Percentiles rank a stretch among this genome's conserved stretches.
Evolutionary conservation across 2,113 vertebrate species (phyloP).

Genomic region (Bufo gargarizans): DNA sequence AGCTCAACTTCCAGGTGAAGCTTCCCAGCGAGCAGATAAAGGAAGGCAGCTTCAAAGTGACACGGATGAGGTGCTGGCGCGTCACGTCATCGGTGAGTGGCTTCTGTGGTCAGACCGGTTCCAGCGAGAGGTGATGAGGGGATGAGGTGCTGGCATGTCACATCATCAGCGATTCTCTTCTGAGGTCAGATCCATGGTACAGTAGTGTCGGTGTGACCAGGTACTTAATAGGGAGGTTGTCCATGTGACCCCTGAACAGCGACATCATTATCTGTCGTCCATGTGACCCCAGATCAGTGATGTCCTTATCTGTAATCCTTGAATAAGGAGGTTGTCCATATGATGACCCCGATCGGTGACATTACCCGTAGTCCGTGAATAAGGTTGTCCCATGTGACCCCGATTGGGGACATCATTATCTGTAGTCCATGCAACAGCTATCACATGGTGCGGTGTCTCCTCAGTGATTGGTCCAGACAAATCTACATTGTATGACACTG

Average conservation of each 20-base stretch:
- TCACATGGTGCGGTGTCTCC: neutral
- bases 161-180: too few species aligned
- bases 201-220: too few species aligned
- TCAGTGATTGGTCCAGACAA: too few species aligned
- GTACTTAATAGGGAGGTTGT: too few species aligned
- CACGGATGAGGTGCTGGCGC: constrained; percentile 97
- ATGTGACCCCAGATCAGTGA: neutral
- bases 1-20: constrained; percentile 97
- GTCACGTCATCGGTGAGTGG: constrained; percentile 95
- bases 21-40: constrained; percentile 93
- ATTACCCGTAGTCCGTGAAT: neutral
- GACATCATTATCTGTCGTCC: too few species aligned
- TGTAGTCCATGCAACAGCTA: neutral
- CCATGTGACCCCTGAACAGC: too few species aligned
- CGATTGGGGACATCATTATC: neutral
- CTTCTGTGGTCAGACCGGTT: neutral
- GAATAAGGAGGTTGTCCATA: too few species aligned
- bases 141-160: too few species aligned
- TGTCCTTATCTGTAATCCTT: too few species aligned
- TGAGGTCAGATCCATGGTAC: too few species aligned
- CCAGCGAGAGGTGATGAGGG: too few species aligned
- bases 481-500: neutral
- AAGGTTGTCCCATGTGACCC: neutral
- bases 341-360: neutral
- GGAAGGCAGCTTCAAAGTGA: constrained; percentile 98